Base-by-base conservation (phyloP, 2,113 vertebrate species). In the Stictonetta naevosa region DNA sequence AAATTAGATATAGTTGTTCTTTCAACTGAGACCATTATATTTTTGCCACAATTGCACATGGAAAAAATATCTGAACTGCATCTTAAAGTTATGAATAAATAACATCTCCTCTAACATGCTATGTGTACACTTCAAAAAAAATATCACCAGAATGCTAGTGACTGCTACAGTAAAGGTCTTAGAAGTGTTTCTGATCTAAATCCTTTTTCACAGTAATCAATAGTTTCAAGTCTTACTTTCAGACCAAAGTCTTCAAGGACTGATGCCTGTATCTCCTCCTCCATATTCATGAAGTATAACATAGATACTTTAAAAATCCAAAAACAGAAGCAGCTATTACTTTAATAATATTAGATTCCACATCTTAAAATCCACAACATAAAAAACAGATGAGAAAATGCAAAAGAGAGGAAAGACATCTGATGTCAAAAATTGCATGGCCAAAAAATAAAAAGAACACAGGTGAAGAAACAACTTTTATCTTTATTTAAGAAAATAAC, bases 1-100 rank as follows among this genome's bases (percentile, higher is more conserved):
- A 67, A 97, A 97, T 97, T 48, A 88, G 68, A 93, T 2, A 59
- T 2, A 11, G 48, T 94, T 97, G 83, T 78, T 96, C 63, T 97
- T 83, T 85, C 29, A 63, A 75, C 18, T 93, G 40, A 77, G 55
- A 56, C 6, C 38, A 58, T 12, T 42, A 8, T 5, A 76, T 86
- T 29, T 79, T 40, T 79, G 20, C 40, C 36, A 73, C 10, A 63
- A 60, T 50, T 64, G 55, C 9, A 91, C 7, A 38, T 4, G 15
- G 15, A 77, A 13, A 87, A 93, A 48, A 64, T 66, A 80, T 13
- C 42, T 33, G 44, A 59, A 72, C 36, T 23, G 8, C 33, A 53
- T 23, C 40, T 80, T 31, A 71, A 92, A 93, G 52, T 15, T 83
- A 95, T 5, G 5, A 95, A 40, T 31, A 94, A 93, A 3, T 67